These are phyloP conservation scores for Lasioglossum malachurum DNA, from an alignment of 2,888 invertebrate species.

Conservation along the genomic window DNA sequence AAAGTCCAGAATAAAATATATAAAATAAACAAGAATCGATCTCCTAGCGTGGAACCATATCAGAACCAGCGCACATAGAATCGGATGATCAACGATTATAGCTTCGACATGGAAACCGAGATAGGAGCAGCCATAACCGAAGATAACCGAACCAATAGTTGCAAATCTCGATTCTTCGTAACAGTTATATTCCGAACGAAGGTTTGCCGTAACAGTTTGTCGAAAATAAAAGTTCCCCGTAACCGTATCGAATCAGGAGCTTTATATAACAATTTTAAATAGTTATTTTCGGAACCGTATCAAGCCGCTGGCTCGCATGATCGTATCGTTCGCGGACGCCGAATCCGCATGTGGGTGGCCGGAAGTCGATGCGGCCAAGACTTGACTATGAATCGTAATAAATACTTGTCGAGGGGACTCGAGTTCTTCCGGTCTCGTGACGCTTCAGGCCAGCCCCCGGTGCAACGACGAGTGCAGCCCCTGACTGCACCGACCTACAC, in stretches of 20 bases:
- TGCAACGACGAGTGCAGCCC: constrained; percentile 10
- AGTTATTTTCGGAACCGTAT: not conserved
- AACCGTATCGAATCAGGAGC: not conserved
- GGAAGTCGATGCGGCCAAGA: constrained; percentile 20
- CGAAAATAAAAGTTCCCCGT: not conserved
- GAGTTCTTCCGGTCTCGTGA: constrained; percentile 38
- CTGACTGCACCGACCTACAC: constrained; percentile 24
- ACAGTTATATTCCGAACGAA: not conserved
- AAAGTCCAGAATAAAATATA: not conserved
- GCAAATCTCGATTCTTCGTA: not conserved
- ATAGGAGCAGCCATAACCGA: not conserved
- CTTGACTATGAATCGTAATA: constrained; percentile 11
- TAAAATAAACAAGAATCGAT: not conserved
- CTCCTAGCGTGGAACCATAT: not conserved
- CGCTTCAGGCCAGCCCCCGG: constrained; percentile 12
- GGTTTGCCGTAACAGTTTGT: not conserved
- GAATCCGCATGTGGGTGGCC: not conserved
- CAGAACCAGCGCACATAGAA: not conserved
- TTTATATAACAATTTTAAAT: not conserved
- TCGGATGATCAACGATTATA: not conserved
- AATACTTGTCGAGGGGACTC: constrained; percentile 21
- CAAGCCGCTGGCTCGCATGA: constrained; percentile 25
- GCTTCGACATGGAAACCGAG: not conserved
- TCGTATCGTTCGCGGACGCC: constrained; percentile 7
- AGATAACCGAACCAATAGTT: not conserved